Percentiles rank a stretch among this genome's conserved stretches.
Evolutionary conservation across 2,797 vertebrate species (phyloP).

Genomic region (Cyprinodon diabolis): DNA sequence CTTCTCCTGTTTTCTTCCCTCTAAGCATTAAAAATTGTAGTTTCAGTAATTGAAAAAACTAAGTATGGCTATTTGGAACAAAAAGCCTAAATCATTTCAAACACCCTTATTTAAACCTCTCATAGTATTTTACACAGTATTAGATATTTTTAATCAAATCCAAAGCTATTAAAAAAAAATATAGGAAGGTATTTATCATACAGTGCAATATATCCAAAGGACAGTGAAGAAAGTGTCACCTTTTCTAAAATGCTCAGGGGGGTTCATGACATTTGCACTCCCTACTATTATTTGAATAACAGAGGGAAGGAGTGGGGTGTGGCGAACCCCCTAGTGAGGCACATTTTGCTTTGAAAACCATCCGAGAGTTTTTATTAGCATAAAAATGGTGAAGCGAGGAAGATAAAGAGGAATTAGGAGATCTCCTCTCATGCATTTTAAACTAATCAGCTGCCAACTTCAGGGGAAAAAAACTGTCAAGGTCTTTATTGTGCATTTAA

Average conservation of each 20-base stretch:
- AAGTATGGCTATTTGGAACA: not conserved
- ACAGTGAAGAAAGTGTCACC: conserved; percentile 10
- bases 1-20: no score
- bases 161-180: not conserved
- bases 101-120: not conserved
- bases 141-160: not conserved
- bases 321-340: conserved; percentile 37
- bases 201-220: conserved; percentile 20
- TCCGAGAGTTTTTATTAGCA: conserved; percentile 53
- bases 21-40: no score
- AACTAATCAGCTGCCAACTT: not conserved
- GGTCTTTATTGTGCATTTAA: conserved; percentile 15
- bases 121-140: not conserved
- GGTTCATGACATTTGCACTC: conserved; percentile 59
- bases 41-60: no score
- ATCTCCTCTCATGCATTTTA: not conserved
- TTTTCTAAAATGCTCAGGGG: conserved; percentile 35
- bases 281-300: conserved; percentile 64
- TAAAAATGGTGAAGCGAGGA: conserved; percentile 18
- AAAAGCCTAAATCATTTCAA: not conserved
- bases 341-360: conserved; percentile 47
- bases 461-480: not conserved
- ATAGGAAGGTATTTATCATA: not conserved
- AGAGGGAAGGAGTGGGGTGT: conserved; percentile 49
- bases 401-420: not conserved